Evolutionary conservation across 2,113 vertebrate species (phyloP), one percentile per base, ranked within the genome.

Genomic region (Lophotis ruficrista): DNA sequence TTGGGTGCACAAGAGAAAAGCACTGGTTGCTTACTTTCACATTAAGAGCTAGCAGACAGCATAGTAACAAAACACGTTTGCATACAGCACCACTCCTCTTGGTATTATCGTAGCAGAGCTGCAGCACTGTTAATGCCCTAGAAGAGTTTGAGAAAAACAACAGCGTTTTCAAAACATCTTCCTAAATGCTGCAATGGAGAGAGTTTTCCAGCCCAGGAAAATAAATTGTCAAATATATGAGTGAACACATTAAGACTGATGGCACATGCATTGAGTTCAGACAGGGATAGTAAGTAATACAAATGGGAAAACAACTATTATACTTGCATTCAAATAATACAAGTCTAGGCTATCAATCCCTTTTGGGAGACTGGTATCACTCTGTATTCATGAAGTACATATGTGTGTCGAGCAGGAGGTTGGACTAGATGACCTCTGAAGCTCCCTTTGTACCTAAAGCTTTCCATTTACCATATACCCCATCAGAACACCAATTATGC

Each of bases 221-320:
- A 87, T 33, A 92, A 62, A 92, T 38, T 82, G 56, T 78, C 65
- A 91, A 75, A 70, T 31, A 71, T 24, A 57, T 30, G 77, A 79
- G 33, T 23, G 48, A 87, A 83, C 3, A 1, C 60, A 94, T 56
- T 78, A 83, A 91, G 87, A 91, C 65, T 79, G 89, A 96, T 78
- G 33, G 77, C 43, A 75, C 33, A 37, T 7, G 24, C 43, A 48
- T 11, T 33, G 45, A 82, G 47, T 87, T 83, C 69, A 91, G 91
- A 84, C 72, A 94, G 64, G 25, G 65, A 87, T 64, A 51, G 24
- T 71, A 95, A 92, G 56, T 54, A 84, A 92, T 71, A 89, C 60
- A 92, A 89, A 96, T 60, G 38, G 37, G 33, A 81, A 95, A 78
- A 95, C 51, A 84, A 89, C 27, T 66, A 18, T 75, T 88, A 38